Evolutionary conservation across 1,140 invertebrate genomes (phyloP), one percentile per base, ranked within the genome.

Genomic region (Octopus bimaculoides): DNA sequence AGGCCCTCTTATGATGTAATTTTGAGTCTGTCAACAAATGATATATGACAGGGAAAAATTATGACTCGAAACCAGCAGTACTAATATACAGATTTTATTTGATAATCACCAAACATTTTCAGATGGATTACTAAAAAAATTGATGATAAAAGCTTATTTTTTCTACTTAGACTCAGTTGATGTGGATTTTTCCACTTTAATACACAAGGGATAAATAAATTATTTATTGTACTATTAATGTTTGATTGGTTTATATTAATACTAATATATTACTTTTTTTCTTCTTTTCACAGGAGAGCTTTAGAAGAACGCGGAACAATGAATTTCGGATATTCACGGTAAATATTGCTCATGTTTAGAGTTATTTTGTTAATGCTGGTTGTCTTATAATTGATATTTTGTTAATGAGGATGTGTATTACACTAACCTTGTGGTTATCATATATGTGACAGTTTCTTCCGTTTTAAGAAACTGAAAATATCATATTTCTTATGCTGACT

Each of bases 241-340:
- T 12, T 17, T 61, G 56, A 12, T 61, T 61, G 56, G 56, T 4
- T 12, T 71, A 71, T 66, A 66, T 14, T 66, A 66, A 66, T 66
- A 66, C 20, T 20, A 10, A 74, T 74, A 79, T 52, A 14, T 6
- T 55, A 54, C 56, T 61, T 9, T 4, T 78, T 69, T 61, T 77
- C 61, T 78, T 82, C 81, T 78, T 82, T 56, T 86, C 85, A 55
- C 84, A 87, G 86, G 82, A 83, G 83, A 79, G 86, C 86, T 56
- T 77, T 85, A 74, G 84, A 87, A 79, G 81, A 86, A 55, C 78
- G 84, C 53, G 84, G 86, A 61, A 85, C 82, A 54, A 75, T 84
- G 69, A 84, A 82, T 75, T 78, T 75, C 66, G 81, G 80, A 41
- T 84, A 84, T 56, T 61, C 78, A 53, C 79, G 80, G 83, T 83